A percentile compares a stretch with the other conserved stretches of the same genome.
phyloP scores from a whole-genome alignment of 2,113 vertebrate genomes.

The Tichodroma muraria region DNA sequence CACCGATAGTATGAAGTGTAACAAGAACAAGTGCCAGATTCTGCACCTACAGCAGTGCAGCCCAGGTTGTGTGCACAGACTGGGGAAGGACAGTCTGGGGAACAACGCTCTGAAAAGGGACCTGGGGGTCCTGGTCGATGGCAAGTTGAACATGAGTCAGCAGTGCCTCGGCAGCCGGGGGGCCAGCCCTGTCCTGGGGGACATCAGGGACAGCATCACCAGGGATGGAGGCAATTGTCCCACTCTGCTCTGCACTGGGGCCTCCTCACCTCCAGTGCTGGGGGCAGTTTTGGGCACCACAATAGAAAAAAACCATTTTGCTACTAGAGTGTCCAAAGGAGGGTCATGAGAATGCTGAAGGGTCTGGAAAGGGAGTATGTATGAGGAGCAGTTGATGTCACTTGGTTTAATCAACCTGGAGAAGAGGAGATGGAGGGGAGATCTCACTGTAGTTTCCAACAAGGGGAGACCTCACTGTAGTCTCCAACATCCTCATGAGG shows the following conservation, averaged over 20 bases:
- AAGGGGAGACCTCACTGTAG: background rate
- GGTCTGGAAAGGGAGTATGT: too few relatives aligned
- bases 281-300: background rate
- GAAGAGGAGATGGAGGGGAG: background rate
- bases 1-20: background rate
- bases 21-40: background rate
- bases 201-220: background rate
- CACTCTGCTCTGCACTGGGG: accelerated
- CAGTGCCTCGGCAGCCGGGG: background rate
- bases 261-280: accelerated
- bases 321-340: too few relatives aligned
- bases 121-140: background rate
- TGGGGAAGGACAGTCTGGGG: background rate
- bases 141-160: background rate
- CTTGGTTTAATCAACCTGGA: too few relatives aligned
- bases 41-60: background rate
- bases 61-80: background rate
- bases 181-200: accelerated
- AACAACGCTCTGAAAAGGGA: background rate
- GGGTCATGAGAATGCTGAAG: too few relatives aligned
- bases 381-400: too few relatives aligned
- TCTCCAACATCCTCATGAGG: background rate
- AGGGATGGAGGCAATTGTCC: background rate
- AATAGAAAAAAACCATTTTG: background rate
- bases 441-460: background rate